Conservation (phyloP, 1,140 invertebrate genomes). For the Platorchestia sp. region DNA sequence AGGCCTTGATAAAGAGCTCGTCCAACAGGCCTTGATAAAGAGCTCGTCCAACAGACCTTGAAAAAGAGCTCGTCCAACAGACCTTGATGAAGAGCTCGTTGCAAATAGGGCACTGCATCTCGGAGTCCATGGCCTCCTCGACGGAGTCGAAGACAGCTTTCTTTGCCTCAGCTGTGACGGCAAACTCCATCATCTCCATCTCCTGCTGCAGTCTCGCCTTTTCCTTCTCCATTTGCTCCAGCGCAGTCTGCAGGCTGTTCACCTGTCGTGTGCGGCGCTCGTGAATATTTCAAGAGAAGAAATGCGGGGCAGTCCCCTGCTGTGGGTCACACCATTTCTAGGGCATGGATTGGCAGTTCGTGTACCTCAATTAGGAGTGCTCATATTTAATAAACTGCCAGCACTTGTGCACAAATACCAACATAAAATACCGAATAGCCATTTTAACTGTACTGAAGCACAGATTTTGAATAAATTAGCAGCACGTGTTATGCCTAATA, state of each 20-base stretch:
- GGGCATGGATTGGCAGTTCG: too few species aligned
- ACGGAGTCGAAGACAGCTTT: conserved; percentile 75
- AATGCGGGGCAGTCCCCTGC: too few species aligned
- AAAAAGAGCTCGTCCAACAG: not conserved
- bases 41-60: not conserved
- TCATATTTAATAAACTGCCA: too few species aligned
- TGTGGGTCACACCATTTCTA: too few species aligned
- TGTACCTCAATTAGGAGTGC: too few species aligned
- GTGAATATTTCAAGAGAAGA: too few species aligned
- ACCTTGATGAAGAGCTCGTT: conserved; percentile 80
- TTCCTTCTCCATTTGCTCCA: conserved; percentile 59
- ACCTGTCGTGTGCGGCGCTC: too few species aligned
- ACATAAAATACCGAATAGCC: not conserved
- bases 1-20: too few species aligned
- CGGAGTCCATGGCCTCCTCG: conserved; percentile 79
- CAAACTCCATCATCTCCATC: conserved; percentile 56
- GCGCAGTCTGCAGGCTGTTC: conserved; percentile 30
- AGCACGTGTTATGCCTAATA: too few species aligned
- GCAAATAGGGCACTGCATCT: conserved; percentile 84
- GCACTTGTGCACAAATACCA: too few species aligned
- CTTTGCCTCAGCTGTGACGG: conserved; percentile 69
- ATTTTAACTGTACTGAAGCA: too few species aligned
- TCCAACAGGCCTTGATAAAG: not conserved
- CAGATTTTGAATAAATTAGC: too few species aligned
- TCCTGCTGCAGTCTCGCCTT: conserved; percentile 63